Conservation (phyloP, 2,797 vertebrate genomes). For the Lagocephalus sceleratus region DNA sequence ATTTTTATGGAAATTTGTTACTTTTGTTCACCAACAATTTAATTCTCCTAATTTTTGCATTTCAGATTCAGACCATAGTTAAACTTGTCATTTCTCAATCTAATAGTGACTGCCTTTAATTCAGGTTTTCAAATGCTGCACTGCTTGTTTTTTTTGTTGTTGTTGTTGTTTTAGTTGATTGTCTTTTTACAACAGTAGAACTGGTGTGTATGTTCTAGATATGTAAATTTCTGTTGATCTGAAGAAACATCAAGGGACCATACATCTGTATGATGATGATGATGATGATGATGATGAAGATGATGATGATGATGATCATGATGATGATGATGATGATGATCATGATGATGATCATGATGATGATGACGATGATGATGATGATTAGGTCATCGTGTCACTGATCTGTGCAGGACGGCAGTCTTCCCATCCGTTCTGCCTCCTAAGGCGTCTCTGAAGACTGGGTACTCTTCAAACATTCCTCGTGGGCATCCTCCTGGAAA, state of each 20-base stretch:
- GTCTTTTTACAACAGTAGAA: slow-evolving; percentile 28
- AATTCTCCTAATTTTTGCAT: neutral
- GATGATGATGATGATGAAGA: slow-evolving; percentile 75
- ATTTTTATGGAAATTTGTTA: too few relatives aligned
- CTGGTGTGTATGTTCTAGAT: slow-evolving; percentile 22
- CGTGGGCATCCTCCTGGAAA: slow-evolving; percentile 89
- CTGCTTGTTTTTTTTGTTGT: slow-evolving; percentile 14
- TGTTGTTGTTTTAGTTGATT: too few relatives aligned
- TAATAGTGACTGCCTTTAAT: neutral
- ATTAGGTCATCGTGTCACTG: slow-evolving; percentile 81
- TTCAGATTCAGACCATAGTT: neutral
- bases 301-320: slow-evolving; percentile 83
- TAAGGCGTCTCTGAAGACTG: slow-evolving; percentile 80
- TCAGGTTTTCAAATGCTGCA: slow-evolving; percentile 5
- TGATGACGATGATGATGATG: slow-evolving; percentile 71
- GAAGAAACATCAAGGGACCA: slow-evolving; percentile 66
- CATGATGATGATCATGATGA: slow-evolving; percentile 77
- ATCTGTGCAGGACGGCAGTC: slow-evolving; percentile 82
- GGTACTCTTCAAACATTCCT: slow-evolving; percentile 90
- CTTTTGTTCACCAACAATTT: neutral
- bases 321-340: slow-evolving; percentile 68
- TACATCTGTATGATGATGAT: slow-evolving; percentile 48
- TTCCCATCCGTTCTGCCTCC: slow-evolving; percentile 83
- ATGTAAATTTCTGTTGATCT: slow-evolving; percentile 38
- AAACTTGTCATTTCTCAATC: neutral